Evolutionary conservation across 2,888 invertebrate species (phyloP), one percentile per base, ranked within the genome.

Genomic region (Luperina nickerlii): DNA sequence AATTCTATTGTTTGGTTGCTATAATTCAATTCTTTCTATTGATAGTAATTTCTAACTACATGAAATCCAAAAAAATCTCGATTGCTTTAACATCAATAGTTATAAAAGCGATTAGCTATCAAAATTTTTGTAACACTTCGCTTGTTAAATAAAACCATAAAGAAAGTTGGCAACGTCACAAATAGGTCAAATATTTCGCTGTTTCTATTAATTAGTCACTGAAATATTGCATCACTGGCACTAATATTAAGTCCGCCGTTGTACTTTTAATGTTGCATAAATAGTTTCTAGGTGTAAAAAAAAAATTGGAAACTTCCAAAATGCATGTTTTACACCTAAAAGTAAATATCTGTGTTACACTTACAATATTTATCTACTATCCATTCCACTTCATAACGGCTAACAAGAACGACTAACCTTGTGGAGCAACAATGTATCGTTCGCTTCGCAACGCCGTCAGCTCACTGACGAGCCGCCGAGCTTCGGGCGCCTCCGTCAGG

Each of bases 361-460:
- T 13, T 48, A 13, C 3, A 60, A n/a, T 60, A 60, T 57, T 24
- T 9, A n/a, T n/a, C n/a, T n/a, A 57, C 24, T 57, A 24, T 11
- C 65, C 20, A 68, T 48, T 27, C 3, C 51, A 1, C 0, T 48
- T 69, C 13, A n/a, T 2, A 48, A 71, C 0, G 24, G 3, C 13
- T 8, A 74, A 85, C n/a, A 91, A 88, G 48, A 66, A 51, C 8
- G 15, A 90, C 94, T 89, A 65, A 96, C 96, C 96, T 92, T 96
- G 95, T 24, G 95, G 91, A 51, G 92, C 92, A 38, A 92, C 90
- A 57, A 88, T 87, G 83, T 91, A 91, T 54, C 91, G 79, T 27
- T 94, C 93, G 81, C 92, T 92, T 32, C 90, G 87, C 74, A 96
- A 85, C 54, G 88, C 81, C 15, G 90, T 70, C 78, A 96, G 91